These are phyloP conservation scores for Euura saliciscinereae DNA, from an alignment of 1,140 invertebrate species.

Conservation along the genomic window DNA sequence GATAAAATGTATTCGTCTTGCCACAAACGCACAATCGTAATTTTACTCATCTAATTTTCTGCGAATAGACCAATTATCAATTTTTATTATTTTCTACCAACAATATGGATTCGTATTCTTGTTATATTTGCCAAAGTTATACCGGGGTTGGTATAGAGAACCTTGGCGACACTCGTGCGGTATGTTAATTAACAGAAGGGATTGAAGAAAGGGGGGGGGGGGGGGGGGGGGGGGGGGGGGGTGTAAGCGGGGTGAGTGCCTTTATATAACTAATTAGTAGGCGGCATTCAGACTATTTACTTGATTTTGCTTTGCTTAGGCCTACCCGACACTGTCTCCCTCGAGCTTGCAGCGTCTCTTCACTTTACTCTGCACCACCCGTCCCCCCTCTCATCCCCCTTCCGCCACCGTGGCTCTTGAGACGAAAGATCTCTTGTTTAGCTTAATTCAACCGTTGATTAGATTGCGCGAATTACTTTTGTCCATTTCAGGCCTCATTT, in stretches of 20 bases:
- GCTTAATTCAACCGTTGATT: constrained; percentile 9
- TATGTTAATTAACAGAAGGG: constrained; percentile 55
- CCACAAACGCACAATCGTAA: too few species aligned
- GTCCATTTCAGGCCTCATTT: constrained; percentile 16
- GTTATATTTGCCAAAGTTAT: too few species aligned
- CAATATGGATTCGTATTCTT: too few species aligned
- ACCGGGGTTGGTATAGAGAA: too few species aligned
- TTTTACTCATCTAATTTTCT: too few species aligned
- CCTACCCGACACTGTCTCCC: constrained; percentile 25
- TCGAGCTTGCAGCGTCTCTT: constrained; percentile 8
- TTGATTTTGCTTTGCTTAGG: constrained; percentile 41
- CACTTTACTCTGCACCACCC: not conserved
- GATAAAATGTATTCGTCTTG: not conserved
- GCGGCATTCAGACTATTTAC: constrained; percentile 49
- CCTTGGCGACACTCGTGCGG: constrained; percentile 14
- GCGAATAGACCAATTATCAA: too few species aligned
- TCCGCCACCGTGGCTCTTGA: constrained; percentile 14
- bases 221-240: constrained; percentile 38
- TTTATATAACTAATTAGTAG: constrained; percentile 54
- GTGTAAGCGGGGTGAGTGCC: constrained; percentile 35
- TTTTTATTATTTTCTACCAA: too few species aligned
- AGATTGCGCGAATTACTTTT: constrained; percentile 16
- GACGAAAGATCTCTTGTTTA: constrained; percentile 8
- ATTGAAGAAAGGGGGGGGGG: constrained; percentile 27
- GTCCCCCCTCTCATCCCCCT: not conserved